A percentile compares a stretch with the other conserved stretches of the same genome.
phyloP scores from a whole-genome alignment of 2,888 invertebrate genomes.

The Dasypolia templi region DNA sequence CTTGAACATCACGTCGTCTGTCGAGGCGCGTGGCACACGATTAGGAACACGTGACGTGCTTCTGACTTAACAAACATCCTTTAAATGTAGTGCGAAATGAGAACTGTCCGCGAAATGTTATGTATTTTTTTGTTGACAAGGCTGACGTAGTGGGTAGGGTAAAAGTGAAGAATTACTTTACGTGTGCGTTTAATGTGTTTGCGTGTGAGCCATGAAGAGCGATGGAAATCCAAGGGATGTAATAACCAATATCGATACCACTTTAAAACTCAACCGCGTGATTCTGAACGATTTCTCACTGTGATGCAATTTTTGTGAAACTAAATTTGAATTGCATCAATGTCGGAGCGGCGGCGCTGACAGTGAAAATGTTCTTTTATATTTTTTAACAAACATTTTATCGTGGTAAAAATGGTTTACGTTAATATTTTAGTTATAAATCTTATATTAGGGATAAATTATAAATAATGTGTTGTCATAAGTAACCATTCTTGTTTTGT shows the following conservation, averaged over 20 bases:
- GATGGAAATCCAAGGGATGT: conserved; percentile 1
- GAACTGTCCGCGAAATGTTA: conserved; percentile 46
- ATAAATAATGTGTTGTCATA: neutral
- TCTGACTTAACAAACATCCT: conserved; percentile 72
- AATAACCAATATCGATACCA: conserved; percentile 40
- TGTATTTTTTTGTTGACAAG: conserved; percentile 36
- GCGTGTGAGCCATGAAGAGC: neutral
- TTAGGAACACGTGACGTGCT: conserved; percentile 68
- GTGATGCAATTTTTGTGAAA: conserved; percentile 54
- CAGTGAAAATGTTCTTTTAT: conserved; percentile 31
- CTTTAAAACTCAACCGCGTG: conserved; percentile 37
- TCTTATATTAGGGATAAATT: neutral
- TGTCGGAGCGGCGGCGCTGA: conserved; percentile 11
- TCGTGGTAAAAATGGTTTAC: neutral
- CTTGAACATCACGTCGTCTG: conserved; percentile 78
- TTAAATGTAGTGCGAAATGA: conserved; percentile 59
- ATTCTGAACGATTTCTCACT: conserved; percentile 51
- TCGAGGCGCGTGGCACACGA: conserved; percentile 72
- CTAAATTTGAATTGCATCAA: conserved; percentile 60
- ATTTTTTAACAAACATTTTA: conserved; percentile 46
- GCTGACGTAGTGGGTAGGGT: conserved; percentile 12
- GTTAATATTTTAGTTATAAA: neutral
- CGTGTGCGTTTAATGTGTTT: conserved; percentile 1
- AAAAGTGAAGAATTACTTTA: neutral
- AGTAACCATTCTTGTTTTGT: neutral